Evolutionary conservation across 1,140 invertebrate genomes (phyloP).

Genomic region (Drosophila sturtevanti): DNA sequence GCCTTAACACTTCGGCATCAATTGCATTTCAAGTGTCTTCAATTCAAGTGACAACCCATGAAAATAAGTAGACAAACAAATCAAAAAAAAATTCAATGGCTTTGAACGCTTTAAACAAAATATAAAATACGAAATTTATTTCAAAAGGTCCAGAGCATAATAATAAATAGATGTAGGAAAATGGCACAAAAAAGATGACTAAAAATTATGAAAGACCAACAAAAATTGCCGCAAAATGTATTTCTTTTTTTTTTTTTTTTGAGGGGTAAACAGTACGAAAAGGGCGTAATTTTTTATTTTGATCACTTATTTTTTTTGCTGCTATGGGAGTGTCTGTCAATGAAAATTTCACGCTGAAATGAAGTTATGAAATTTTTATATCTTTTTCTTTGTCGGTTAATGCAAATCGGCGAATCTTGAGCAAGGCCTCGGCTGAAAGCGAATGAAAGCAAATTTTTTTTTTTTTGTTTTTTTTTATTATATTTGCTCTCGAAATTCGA

Average conservation of each 20-base stretch:
- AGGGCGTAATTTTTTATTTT: conserved; percentile 18
- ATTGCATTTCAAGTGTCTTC: conserved; percentile 66
- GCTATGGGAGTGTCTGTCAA: conserved; percentile 39
- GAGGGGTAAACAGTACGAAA: conserved; percentile 57
- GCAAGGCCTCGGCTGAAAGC: not conserved
- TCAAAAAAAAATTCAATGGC: conserved; percentile 49
- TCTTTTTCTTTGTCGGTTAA: conserved; percentile 33
- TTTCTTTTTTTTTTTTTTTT: not conserved
- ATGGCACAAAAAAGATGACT: conserved; percentile 25
- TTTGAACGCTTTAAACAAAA: conserved; percentile 42
- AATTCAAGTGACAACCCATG: conserved; percentile 73
- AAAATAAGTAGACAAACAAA: conserved; percentile 72
- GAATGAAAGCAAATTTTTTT: conserved; percentile 23
- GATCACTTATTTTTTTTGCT: not conserved
- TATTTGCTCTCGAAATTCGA: conserved; percentile 11
- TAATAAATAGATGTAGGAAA: conserved; percentile 29
- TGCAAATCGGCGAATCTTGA: not conserved
- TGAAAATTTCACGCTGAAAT: conserved; percentile 46
- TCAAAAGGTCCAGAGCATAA: not conserved
- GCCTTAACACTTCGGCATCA: conserved; percentile 56
- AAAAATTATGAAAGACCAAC: conserved; percentile 52
- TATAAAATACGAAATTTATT: conserved; percentile 38
- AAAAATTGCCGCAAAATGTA: conserved; percentile 44
- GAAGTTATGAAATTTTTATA: conserved; percentile 47
- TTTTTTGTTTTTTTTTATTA: conserved; percentile 24